A percentile compares a stretch with the other conserved stretches of the same genome.
Evolutionary conservation across 2,888 invertebrate species (phyloP).

Genomic region (Mythimna albipuncta): DNA sequence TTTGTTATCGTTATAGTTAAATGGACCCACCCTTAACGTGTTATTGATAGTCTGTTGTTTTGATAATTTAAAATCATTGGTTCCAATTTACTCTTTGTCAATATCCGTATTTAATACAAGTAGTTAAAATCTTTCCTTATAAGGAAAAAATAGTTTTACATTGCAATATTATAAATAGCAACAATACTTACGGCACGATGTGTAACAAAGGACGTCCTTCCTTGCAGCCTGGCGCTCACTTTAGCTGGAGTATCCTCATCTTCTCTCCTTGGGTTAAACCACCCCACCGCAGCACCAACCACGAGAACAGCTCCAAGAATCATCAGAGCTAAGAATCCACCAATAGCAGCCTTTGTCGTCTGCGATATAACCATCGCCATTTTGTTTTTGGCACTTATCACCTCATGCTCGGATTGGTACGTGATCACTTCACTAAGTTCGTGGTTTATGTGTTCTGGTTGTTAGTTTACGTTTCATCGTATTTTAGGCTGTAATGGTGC

Average conservation of each 20-base stretch:
- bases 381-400: slow-evolving; percentile 79
- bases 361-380: slow-evolving; percentile 90
- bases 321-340: slow-evolving; percentile 86
- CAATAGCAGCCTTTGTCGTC: slow-evolving; percentile 87
- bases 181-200: slow-evolving; percentile 85
- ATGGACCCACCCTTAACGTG: too few species aligned
- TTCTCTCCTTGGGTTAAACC: slow-evolving; percentile 86
- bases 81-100: not conserved
- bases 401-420: slow-evolving; percentile 70
- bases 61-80: too few species aligned
- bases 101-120: not conserved
- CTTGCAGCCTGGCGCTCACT: slow-evolving; percentile 86
- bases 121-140: not conserved
- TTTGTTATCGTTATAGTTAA: too few species aligned
- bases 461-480: slow-evolving; percentile 38
- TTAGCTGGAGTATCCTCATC: slow-evolving; percentile 87
- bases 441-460: slow-evolving; percentile 33
- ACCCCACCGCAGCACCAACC: slow-evolving; percentile 86
- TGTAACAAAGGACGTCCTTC: slow-evolving; percentile 86
- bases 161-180: not conserved
- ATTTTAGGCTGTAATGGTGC: slow-evolving; percentile 6
- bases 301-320: slow-evolving; percentile 86
- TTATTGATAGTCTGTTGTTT: too few species aligned
- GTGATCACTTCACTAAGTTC: slow-evolving; percentile 55
- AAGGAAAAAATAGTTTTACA: not conserved